Base-by-base conservation (phyloP, 2,113 vertebrate species). In the Ameiurus melas region DNA sequence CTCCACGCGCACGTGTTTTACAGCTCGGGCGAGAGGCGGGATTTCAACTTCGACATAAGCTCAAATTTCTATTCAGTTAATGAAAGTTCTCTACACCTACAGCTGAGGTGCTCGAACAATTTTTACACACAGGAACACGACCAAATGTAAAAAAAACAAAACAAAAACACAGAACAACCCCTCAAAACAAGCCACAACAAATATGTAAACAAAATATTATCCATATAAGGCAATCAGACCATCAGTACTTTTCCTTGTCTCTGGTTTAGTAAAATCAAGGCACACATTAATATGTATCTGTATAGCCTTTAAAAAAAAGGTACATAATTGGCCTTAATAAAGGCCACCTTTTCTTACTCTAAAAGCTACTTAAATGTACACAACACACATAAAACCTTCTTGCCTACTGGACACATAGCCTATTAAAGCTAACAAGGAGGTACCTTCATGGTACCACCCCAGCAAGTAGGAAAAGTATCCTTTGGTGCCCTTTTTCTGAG, bases 1-100 rank as follows among this genome's bases (percentile, higher is more conserved):
- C 36, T 83, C 60, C 33, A n/a, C 81, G 66, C 51, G 90, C 91
- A 86, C 86, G 87, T 85, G 90, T 86, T 89, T 90, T 90, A 89
- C 57, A 87, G 64, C 43, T 20, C 43, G 30, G 14, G 43, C 16
- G 30, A 82, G 87, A 89, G 91, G 90, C 89, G 90, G 89, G 85
- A 81, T 62, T 30, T 86, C 27, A 13, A 39, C 33, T 58, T 36
- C 19, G 3, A 36, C 68, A 12, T 36, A 70, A 51, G 73, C 36
- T 87, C 85, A 87, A 20, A 87, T 87, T 81, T 68, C 85, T 80
- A n/a, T 19, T 9, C 57, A 83, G 20, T 43, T 14, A 33, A 60
- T 27, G 3, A 25, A 47, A 70, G n/a, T 33, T 30, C 33, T 87
- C n/a, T 51, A 17, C 22, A 30, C 27, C 16, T 80, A 57, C 78